Base-by-base conservation (phyloP, 53 echinoderm and acorn worm genomes). In the Patiria pectinifera region DNA sequence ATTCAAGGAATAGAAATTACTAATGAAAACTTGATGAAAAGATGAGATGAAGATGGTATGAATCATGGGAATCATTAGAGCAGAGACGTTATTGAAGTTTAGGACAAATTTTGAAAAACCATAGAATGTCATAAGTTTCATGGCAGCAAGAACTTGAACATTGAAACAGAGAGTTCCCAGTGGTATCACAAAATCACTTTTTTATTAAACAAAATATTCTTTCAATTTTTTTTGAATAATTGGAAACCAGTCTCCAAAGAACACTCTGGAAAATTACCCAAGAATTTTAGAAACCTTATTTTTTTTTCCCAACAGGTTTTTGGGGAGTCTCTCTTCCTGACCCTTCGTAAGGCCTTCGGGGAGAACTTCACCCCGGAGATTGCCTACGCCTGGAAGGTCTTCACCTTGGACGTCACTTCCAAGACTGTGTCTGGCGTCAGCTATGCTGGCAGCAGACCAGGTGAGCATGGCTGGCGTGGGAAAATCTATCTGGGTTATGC, bases 371-470 rank as follows among this genome's bases (percentile, higher is more conserved):
- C 96, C 4, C 53, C 95, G 0, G 97, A 96, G 82, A 93, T 96
- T 80, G 89, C 94, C 80, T 99, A 96, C 66, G 97, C 97, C 6
- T 97, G 97, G 99, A 97, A 96, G 62, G 95, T 94, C 12, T 95
- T 99, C 82, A 96, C 96, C 70, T 93, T 99, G 83, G 99, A 99
- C 43, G 93, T 95, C 24, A 85, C 85, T 48, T 95, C 95, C 66
- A 93, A 87, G 60, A 93, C 93, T 19, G 87, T 99, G 26, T 91
- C 93, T 62, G 96, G 97, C 11, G 86, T 94, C 48, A 74, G 76
- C 59, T 82, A 76, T 45, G 61, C 87, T 21, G 87, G 91, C 4
- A 97, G 97, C 76, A 93, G 97, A 92, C 97, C 97, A 91, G 97
- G 97, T 97, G 69, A 86, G 94, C 58, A 23, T 6, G 24, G 44